Evolutionary conservation across 30 jellyfish, hydroid and myxozoan species (phyloP).

Genomic region (Hydra vulgaris): DNA sequence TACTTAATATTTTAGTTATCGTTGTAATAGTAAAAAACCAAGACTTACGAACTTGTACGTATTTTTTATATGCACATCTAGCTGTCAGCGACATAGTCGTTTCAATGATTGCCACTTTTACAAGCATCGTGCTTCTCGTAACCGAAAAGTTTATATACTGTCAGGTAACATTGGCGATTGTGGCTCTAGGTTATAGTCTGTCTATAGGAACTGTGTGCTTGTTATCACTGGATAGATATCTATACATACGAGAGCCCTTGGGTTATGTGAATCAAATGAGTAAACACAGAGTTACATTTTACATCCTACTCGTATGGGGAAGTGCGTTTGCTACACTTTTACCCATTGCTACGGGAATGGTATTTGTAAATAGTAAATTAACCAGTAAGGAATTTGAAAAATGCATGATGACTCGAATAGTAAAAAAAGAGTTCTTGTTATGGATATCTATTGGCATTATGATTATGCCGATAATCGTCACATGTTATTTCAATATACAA

Average conservation of each 20-base stretch:
- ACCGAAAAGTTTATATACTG: conserved; percentile 46
- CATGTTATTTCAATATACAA: conserved; percentile 28
- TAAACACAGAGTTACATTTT: conserved; percentile 18
- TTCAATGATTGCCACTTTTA: conserved; percentile 30
- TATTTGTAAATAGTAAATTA: conserved; percentile 20
- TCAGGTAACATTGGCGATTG: conserved; percentile 17
- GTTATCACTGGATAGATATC: conserved; percentile 38
- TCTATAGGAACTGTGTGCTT: conserved; percentile 42
- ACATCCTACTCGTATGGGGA: conserved; percentile 32
- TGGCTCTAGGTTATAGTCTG: conserved; percentile 36
- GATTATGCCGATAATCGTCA: conserved; percentile 15
- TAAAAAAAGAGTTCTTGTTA: conserved; percentile 22
- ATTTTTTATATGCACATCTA: conserved; percentile 41
- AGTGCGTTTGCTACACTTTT: conserved; percentile 16
- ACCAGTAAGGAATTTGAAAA: conserved; percentile 28
- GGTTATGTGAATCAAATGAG: conserved; percentile 35
- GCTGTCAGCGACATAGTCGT: conserved; percentile 43
- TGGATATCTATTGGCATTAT: conserved; percentile 25
- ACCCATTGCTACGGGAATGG: conserved; percentile 26
- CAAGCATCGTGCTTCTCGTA: conserved; percentile 25
- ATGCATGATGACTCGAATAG: conserved; percentile 45
- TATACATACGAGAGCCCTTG: conserved; percentile 45
- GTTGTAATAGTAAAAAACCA: conserved; percentile 26
- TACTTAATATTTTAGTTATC: conserved; percentile 38
- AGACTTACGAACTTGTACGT: conserved; percentile 32